Percentiles rank a stretch among this genome's conserved stretches.
These are phyloP conservation scores for Circaetus gallicus DNA, from an alignment of 2,113 vertebrate genomes.

Conservation along the genomic window DNA sequence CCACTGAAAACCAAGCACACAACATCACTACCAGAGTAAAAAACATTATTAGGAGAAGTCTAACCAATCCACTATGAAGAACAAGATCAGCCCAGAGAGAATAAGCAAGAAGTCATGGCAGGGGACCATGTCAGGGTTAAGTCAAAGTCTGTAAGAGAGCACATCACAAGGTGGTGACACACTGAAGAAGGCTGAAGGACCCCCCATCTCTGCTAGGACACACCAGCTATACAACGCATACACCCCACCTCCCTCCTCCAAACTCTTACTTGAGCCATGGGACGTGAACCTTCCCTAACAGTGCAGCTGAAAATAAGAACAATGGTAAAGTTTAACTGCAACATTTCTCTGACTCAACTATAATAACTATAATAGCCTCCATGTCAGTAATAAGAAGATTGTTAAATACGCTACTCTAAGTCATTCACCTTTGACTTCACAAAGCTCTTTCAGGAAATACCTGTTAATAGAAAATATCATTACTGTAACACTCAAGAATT, in stretches of 20 bases:
- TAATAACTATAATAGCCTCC: neutral
- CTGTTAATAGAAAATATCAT: neutral
- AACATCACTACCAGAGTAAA: neutral
- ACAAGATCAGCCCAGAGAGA: neutral
- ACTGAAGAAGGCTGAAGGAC: neutral
- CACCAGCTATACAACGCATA: fast-evolving
- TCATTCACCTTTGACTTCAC: neutral
- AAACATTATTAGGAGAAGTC: neutral
- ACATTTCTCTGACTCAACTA: neutral
- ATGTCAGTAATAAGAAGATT: neutral
- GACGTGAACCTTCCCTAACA: neutral
- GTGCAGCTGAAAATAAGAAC: neutral
- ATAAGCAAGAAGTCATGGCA: neutral
- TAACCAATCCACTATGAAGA: neutral
- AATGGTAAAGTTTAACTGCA: neutral
- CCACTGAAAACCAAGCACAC: neutral
- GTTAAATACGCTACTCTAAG: neutral
- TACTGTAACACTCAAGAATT: neutral
- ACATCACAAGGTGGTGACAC: neutral
- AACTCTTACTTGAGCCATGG: neutral
- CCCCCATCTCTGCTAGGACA: neutral
- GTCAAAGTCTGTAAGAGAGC: neutral
- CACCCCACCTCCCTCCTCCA: neutral
- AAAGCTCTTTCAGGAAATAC: neutral
- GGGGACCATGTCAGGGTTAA: neutral